Evolutionary conservation across 2,888 invertebrate species (phyloP).

Genomic region (Orchesella flavescens): DNA sequence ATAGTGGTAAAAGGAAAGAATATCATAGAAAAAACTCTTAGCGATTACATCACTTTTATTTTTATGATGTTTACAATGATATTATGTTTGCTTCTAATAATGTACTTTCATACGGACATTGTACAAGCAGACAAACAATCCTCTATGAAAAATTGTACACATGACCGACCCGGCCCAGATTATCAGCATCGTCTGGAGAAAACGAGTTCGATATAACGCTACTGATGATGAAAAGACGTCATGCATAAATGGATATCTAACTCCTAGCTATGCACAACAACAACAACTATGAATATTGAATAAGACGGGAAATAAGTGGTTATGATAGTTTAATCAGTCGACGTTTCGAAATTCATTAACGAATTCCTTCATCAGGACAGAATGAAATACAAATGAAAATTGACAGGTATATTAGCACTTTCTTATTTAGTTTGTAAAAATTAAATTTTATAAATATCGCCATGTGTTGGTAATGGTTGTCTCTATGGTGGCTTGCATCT

Average conservation of each 20-base stretch:
- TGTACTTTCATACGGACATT: slow-evolving; percentile 38
- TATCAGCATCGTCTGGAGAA: slow-evolving; percentile 27
- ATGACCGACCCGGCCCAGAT: slow-evolving; percentile 2
- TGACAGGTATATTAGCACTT: too few relatives aligned
- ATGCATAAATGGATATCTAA: background rate
- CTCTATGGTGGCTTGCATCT: too few relatives aligned
- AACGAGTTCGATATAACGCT: slow-evolving; percentile 21
- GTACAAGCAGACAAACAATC: background rate
- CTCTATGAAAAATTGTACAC: background rate
- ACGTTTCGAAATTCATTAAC: too few relatives aligned
- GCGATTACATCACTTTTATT: background rate
- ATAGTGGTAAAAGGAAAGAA: too few relatives aligned
- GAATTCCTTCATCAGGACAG: too few relatives aligned
- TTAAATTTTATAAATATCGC: too few relatives aligned
- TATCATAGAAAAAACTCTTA: background rate
- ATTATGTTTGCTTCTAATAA: slow-evolving; percentile 53
- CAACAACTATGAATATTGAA: background rate
- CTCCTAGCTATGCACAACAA: background rate
- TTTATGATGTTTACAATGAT: slow-evolving; percentile 31
- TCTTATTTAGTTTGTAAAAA: too few relatives aligned
- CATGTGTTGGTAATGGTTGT: too few relatives aligned
- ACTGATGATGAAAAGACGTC: slow-evolving; percentile 31
- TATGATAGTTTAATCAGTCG: too few relatives aligned
- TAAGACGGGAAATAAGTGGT: too few relatives aligned
- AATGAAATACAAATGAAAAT: too few relatives aligned